phyloP scores from a whole-genome alignment of 2,797 vertebrate species.

The Sebastes variabilis region DNA sequence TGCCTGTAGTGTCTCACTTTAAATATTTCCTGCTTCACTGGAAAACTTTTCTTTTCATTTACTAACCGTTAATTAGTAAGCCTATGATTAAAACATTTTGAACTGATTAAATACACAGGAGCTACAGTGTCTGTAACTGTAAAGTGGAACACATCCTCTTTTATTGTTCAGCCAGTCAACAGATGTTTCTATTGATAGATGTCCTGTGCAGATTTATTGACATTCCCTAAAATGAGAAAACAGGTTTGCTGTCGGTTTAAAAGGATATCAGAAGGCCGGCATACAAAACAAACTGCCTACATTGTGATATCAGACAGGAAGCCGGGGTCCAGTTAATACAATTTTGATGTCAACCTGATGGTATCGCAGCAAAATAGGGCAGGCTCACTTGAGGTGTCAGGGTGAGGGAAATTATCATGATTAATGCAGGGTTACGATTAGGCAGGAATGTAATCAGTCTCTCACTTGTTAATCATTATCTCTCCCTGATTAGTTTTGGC shows the following conservation, averaged over 20 bases:
- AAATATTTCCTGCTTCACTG: constrained; percentile 2
- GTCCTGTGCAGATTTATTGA: constrained; percentile 10
- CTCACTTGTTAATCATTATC: constrained; percentile 73
- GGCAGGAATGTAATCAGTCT: constrained; percentile 65
- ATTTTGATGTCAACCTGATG: constrained; percentile 63
- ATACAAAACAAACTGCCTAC: constrained; percentile 8
- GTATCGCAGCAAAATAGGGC: constrained; percentile 58
- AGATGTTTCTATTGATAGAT: constrained; percentile 21
- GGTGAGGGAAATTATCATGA: constrained; percentile 71
- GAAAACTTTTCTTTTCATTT: neutral
- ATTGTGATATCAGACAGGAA: constrained; percentile 54
- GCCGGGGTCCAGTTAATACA: constrained; percentile 48
- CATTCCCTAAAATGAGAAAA: constrained; percentile 8
- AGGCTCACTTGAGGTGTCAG: constrained; percentile 63
- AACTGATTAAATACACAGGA: neutral
- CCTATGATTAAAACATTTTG: constrained; percentile 16
- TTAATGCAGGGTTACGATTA: constrained; percentile 70
- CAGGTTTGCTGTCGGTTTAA: neutral
- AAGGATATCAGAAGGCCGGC: constrained; percentile 1
- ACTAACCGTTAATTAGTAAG: constrained; percentile 8
- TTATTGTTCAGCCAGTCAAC: constrained; percentile 3
- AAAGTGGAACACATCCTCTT: neutral
- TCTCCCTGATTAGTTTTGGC: constrained; percentile 70
- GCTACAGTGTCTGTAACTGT: neutral
- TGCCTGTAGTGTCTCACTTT: neutral